Conservation (phyloP, 30 jellyfish, hydroid and myxozoan species). For the Haliclystus octoradiatus region DNA sequence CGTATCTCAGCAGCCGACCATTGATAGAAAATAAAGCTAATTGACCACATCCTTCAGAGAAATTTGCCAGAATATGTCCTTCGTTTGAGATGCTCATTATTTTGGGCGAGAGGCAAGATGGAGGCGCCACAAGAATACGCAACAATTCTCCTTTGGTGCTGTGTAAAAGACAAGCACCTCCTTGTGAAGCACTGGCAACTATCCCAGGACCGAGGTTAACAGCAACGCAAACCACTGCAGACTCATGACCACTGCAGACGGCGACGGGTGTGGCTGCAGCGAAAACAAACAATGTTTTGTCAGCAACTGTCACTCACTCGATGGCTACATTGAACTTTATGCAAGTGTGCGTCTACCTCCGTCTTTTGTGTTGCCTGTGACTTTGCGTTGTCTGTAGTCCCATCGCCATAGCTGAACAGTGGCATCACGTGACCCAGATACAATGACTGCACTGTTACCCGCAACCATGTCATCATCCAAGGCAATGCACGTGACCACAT, state of each 20-base stretch:
- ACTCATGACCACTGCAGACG: constrained; percentile 94
- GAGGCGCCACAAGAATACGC: constrained; percentile 55
- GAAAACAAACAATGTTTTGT: not conserved
- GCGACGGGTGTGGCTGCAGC: constrained; percentile 71
- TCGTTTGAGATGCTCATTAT: constrained; percentile 59
- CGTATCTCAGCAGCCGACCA: constrained; percentile 57
- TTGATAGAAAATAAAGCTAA: constrained; percentile 73
- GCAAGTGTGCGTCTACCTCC: too few species aligned
- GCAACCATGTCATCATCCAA: constrained; percentile 62
- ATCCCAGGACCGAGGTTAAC: constrained; percentile 77
- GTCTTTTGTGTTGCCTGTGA: constrained; percentile 32
- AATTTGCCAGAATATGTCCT: constrained; percentile 60
- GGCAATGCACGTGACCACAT: constrained; percentile 94
- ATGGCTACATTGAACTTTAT: too few species aligned
- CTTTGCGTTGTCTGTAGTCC: constrained; percentile 69
- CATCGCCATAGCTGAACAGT: constrained; percentile 93
- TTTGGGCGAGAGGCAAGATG: constrained; percentile 60
- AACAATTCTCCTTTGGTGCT: constrained; percentile 75
- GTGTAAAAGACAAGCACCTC: constrained; percentile 91
- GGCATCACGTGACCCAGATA: constrained; percentile 96
- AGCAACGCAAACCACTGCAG: constrained; percentile 76
- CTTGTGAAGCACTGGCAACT: constrained; percentile 87
- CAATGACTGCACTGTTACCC: constrained; percentile 61
- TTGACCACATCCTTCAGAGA: constrained; percentile 63
- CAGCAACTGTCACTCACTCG: not conserved